Evolutionary conservation across 2,888 invertebrate genomes (phyloP), one percentile per base, ranked within the genome.

Genomic region (Dichetophora obliterata): DNA sequence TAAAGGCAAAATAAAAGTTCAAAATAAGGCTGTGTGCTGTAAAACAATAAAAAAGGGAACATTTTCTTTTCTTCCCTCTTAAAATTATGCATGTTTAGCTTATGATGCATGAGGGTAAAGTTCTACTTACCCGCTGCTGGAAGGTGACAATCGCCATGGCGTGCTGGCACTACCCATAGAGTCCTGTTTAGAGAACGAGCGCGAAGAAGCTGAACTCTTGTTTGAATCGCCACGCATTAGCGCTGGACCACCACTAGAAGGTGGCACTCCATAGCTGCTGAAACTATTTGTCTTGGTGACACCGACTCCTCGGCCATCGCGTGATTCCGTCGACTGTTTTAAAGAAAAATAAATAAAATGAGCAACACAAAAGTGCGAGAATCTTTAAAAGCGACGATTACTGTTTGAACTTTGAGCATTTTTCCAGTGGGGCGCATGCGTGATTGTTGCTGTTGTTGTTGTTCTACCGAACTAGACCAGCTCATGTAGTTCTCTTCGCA

Each of bases 201-300:
- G 88, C 4, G 89, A 78, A 16, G 92, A 11, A 91, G 75, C 65
- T 1, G 79, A 91, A 84, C 92, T 93, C 83, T 92, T 92, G 48
- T 92, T 92, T 24, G 93, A 93, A 83, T 94, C 94, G 9, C 92
- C 93, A 48, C 93, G 91, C 31, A 91, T 90, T 81, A 91, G 89
- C 83, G 90, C 90, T n/a, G 84, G 84, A 22, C 84, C 85, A 0
- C 95, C 95, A 0, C 95, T 77, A 69, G 85, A 85, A 1, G 88
- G 86, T 19, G 90, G 89, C 37, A 91, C 92, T 16, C 93, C 93
- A 86, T 95, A 95, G 2, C 95, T 96, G 14, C 95, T 96, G 85
- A 97, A 97, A 89, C 96, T 96, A 90, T 95, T 96, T 71, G 96
- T 95, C 88, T 95, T 95, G 66, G 94, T 93, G 63, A 94, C 93